Conservation (phyloP, 2,797 vertebrate genomes). For the Hydrolagus colliei region DNA sequence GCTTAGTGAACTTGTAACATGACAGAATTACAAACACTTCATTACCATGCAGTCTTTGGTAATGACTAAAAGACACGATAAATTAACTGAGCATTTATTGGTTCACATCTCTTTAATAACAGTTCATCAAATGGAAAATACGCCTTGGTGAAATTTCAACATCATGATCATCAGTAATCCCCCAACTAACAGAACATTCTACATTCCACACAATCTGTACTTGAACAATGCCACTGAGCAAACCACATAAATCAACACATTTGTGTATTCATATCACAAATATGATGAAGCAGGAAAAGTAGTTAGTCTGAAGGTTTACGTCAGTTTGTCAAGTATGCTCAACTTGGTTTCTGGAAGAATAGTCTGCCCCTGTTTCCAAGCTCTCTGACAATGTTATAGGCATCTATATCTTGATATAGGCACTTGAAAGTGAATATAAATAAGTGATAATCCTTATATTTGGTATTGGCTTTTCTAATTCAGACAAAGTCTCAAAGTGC, state of each 20-base stretch:
- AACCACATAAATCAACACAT: constrained; percentile 20
- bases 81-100: not conserved
- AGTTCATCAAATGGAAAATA: not conserved
- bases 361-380: too few species aligned
- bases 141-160: not conserved
- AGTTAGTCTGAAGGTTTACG: not conserved
- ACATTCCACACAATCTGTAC: not conserved
- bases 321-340: not conserved
- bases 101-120: not conserved
- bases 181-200: not conserved
- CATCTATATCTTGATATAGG: too few species aligned
- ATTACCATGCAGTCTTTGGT: not conserved
- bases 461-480: too few species aligned
- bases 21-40: not conserved
- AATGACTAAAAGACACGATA: not conserved
- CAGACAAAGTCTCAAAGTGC: too few species aligned
- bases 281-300: not conserved
- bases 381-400: too few species aligned
- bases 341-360: too few species aligned
- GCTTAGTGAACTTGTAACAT: not conserved
- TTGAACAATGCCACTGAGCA: not conserved
- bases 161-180: not conserved
- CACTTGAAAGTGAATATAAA: too few species aligned
- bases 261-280: not conserved
- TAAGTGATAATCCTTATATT: too few species aligned